These are phyloP conservation scores for Ferrisia virgata DNA, from an alignment of 2,888 invertebrate species.

Conservation along the genomic window DNA sequence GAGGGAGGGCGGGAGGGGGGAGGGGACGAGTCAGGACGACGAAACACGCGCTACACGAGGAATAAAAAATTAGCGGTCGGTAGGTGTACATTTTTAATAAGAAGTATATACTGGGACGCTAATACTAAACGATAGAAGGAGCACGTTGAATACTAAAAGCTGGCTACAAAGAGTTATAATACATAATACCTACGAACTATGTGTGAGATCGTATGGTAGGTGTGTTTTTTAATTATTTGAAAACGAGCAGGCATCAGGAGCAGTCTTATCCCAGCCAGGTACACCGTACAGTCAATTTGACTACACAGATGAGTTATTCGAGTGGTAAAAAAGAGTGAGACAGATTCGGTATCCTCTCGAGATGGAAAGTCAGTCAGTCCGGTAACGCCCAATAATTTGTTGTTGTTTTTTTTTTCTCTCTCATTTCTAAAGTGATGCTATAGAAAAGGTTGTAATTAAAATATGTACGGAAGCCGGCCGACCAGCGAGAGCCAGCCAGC, in stretches of 20 bases:
- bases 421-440: background rate
- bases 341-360: background rate
- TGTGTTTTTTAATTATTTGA: constrained; percentile 39
- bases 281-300: background rate
- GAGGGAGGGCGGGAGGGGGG: too few species aligned
- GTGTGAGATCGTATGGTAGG: background rate
- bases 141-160: background rate
- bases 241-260: constrained; percentile 6
- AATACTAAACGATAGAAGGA: background rate
- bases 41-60: constrained; percentile 28
- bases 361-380: background rate
- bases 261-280: too few species aligned
- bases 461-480: constrained; percentile 34
- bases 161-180: background rate
- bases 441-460: constrained; percentile 38
- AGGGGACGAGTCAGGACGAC: background rate
- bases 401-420: too few species aligned
- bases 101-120: background rate
- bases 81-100: constrained; percentile 28
- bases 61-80: constrained; percentile 16
- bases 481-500: background rate
- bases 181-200: background rate
- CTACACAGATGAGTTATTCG: constrained; percentile 6
- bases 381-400: constrained; percentile 43
- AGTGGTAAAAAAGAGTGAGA: background rate